These are phyloP conservation scores for Toxotes jaculatrix DNA, from an alignment of 2,113 vertebrate species.

Conservation along the genomic window DNA sequence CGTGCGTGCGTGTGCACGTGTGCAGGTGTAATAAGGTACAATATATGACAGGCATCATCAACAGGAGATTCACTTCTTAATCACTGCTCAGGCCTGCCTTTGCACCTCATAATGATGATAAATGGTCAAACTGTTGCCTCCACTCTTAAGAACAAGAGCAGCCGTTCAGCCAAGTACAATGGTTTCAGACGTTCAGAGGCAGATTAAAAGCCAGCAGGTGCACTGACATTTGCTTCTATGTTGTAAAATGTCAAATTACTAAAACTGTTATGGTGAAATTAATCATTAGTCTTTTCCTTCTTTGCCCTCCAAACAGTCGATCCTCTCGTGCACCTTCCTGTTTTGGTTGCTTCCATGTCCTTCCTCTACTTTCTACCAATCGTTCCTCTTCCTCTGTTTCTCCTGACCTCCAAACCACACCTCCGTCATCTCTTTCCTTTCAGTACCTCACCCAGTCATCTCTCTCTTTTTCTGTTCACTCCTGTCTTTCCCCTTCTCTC, in stretches of 20 bases:
- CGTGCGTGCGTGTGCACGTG: slow-evolving; percentile 25
- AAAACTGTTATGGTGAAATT: slow-evolving; percentile 53
- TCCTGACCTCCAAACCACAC: slow-evolving; percentile 26
- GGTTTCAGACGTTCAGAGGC: slow-evolving; percentile 40
- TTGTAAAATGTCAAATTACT: slow-evolving; percentile 64
- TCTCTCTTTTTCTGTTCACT: not conserved
- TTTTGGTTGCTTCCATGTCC: slow-evolving; percentile 30
- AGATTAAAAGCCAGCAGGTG: slow-evolving; percentile 59
- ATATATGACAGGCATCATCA: slow-evolving; percentile 71
- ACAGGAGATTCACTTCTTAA: slow-evolving; percentile 76
- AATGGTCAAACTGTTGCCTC: slow-evolving; percentile 75
- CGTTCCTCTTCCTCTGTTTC: slow-evolving; percentile 10
- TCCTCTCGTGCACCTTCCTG: slow-evolving; percentile 11
- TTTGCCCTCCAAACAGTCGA: slow-evolving; percentile 37
- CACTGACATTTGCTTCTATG: slow-evolving; percentile 48
- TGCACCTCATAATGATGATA: slow-evolving; percentile 76
- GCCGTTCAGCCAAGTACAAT: slow-evolving; percentile 64
- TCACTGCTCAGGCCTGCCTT: slow-evolving; percentile 74
- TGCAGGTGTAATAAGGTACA: slow-evolving; percentile 47
- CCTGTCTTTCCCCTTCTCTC: not conserved
- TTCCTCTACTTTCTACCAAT: slow-evolving; percentile 22
- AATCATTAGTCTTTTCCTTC: slow-evolving; percentile 55
- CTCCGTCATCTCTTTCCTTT: slow-evolving; percentile 30
- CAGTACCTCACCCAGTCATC: slow-evolving; percentile 12
- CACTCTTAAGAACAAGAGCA: slow-evolving; percentile 49